Base-by-base conservation (phyloP, 2,113 vertebrate genomes). In the Fukomys damarensis region DNA sequence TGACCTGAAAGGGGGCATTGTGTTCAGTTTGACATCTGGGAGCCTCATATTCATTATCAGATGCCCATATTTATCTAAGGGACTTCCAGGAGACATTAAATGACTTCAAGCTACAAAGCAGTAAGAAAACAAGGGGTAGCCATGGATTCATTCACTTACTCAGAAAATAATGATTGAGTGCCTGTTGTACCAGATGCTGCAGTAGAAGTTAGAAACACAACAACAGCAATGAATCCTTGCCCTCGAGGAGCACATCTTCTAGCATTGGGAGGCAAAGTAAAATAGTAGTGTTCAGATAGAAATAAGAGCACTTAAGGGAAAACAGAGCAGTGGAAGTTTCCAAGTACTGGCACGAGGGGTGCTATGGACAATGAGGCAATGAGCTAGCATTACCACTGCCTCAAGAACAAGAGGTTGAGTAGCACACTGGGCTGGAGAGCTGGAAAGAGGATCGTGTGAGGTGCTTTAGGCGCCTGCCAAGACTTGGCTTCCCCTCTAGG, bases 391-490 rank as follows among this genome's bases (percentile, higher is more conserved):
- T 46, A 38, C 24, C 28, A 20, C 54, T 32, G 22, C 28, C 14
- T 2, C 6, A 12, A 14, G 61, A 35, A 35, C 3, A 10, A 58
- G 17, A n/a, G 3, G 4, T 7, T 28, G 0, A 7, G 65, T 4
- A 19, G 7, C 4, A 11, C 7, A 2, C 35, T 43, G 16, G 24
- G 4, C 3, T 52, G 46, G 46, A 70, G 35, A 56, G 10, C 28
- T 12, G 43, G n/a, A 26, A 26, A 54, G 49, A 61, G 59, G n/a
- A 38, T 56, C 63, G 7, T 2, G 17, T 2, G 3, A 32, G 43
- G 32, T 65, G 65, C 83, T n/a, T 65, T 2, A 79, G 19, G 32
- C 4, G 35, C 54, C 54, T 86, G 12, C 35, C 26, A 22, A 61
- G 22, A 35, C 49, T 43, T 59, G n/a, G 9, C 35, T 79, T 92